Evolutionary conservation across 2,888 invertebrate genomes (phyloP).

Genomic region (Cheilosia soror): DNA sequence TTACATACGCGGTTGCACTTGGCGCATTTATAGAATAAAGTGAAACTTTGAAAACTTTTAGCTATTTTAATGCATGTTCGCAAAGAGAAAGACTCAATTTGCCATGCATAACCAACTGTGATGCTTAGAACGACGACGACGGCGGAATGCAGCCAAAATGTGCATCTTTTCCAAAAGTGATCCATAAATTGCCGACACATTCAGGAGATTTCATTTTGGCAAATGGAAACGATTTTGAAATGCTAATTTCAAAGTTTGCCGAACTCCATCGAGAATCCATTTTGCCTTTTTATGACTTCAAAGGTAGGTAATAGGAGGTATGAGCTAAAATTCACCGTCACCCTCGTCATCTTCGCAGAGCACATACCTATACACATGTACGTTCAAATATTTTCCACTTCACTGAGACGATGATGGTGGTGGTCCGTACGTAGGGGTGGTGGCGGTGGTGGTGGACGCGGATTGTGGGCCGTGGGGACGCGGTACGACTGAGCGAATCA

Average conservation of each 20-base stretch:
- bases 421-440: too few species aligned
- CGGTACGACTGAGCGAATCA: conserved; percentile 7
- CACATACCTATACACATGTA: background rate
- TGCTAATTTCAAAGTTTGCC: conserved; percentile 68
- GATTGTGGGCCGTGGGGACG: background rate
- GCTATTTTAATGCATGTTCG: conserved; percentile 30
- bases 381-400: conserved; percentile 41
- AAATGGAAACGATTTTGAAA: conserved; percentile 68
- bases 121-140: background rate
- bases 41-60: conserved; percentile 12
- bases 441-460: too few species aligned
- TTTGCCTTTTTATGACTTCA: conserved; percentile 31
- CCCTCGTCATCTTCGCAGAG: background rate
- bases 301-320: background rate
- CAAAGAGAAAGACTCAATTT: conserved; percentile 10
- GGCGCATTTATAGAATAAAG: conserved; percentile 19
- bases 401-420: background rate
- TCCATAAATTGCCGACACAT: conserved; percentile 64
- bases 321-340: background rate
- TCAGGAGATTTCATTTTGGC: conserved; percentile 57
- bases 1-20: conserved; percentile 21
- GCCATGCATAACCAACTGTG: conserved; percentile 8
- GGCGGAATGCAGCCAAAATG: conserved; percentile 7
- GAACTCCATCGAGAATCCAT: conserved; percentile 23
- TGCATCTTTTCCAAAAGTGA: conserved; percentile 41